Evolutionary conservation across 2,113 vertebrate genomes (phyloP), one percentile per base, ranked within the genome.

Genomic region (Corythornis cristatus): DNA sequence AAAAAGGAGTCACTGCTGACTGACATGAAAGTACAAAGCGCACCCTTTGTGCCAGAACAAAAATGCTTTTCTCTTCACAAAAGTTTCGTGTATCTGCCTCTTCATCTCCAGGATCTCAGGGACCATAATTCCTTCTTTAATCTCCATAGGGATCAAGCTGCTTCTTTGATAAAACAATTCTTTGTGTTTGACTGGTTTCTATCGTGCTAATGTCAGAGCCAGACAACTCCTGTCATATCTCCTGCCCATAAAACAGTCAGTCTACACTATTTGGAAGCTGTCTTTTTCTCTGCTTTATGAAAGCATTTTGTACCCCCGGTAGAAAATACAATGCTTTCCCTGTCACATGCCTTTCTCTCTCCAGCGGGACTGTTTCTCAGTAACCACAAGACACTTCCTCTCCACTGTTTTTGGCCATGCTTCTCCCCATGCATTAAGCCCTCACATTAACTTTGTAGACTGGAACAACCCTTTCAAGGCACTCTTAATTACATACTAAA

Each of bases 361-460:
- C 29, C 72, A 68, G 42, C 21, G 33, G 9, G 90, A 12, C 13
- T 20, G 3, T 29, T 48, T 18, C 58, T 53, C 70, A 37, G 45
- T 0, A 72, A 19, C 21, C 29, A 86, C 62, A 8, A 0, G 6
- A 53, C 12, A 2, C 7, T 33, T 73, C 35, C 15, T 31, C 31
- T 18, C 53, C 5, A 0, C 1, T 16, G 1, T 0, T 22, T 81
- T 37, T 37, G 23, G 6, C 48, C 12, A 12, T 5, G 2, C 9
- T 17, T 6, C 20, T 70, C 42, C 29, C 33, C 21, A 19, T 8
- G 46, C 8, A 15, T 29, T 29, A 71, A 81, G 16, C 22, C 43
- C 43, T 72, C 37, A 23, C 12, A 12, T 31, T 64, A 53, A 28
- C 43, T 17, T 79, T 15, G 22, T 3, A 3, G 3, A 62, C 0